Evolutionary conservation across 2,888 invertebrate species (phyloP), one percentile per base, ranked within the genome.

Genomic region (Biston betularia): DNA sequence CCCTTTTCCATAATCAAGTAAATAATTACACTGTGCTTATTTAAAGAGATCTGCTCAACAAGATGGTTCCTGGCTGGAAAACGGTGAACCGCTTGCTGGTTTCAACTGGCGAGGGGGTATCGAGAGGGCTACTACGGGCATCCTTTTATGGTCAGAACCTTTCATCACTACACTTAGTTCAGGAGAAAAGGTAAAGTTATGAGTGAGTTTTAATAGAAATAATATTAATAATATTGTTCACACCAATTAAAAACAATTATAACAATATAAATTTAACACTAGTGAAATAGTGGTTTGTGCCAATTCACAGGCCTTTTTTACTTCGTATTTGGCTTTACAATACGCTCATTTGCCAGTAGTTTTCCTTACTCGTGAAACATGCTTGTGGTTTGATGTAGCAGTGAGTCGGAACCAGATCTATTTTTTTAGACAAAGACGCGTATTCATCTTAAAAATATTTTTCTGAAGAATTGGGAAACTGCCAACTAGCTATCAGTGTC

Each of bases 61-160:
- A n/a, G 68, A 71, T 46, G 71, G 68, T 15, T 62, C 63, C 3
- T 71, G 71, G 71, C 34, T 71, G 14, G 58, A 42, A 0, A 42
- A 38, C 15, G 38, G 56, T 10, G 57, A 57, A 14, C 55, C 61
- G 0, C 68, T 71, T 62, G 95, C 95, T 53, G 98, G 98, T 0
- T 98, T 98, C 87, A 96, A 97, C n/a, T 98, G 98, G 98, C 94
- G 97, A 75, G 98, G 98, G 6, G 98, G 98, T 6, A 12, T 12
- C 9, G 42, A 54, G 9, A 49, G 68, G 14, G 58, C 55, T 52
- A 71, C 71, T 9, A 59, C 63, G 0, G 71, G 71, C 15, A 71
- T 71, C 6, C 58, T 68, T 5, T 40, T 71, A 52, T 71, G 71
- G 71, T 66, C 71, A 0, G 49, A 71, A 24, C 72, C 92, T 94